These are phyloP conservation scores for Scaptomyza polygonia DNA, from an alignment of 2,888 invertebrate genomes.

Conservation along the genomic window DNA sequence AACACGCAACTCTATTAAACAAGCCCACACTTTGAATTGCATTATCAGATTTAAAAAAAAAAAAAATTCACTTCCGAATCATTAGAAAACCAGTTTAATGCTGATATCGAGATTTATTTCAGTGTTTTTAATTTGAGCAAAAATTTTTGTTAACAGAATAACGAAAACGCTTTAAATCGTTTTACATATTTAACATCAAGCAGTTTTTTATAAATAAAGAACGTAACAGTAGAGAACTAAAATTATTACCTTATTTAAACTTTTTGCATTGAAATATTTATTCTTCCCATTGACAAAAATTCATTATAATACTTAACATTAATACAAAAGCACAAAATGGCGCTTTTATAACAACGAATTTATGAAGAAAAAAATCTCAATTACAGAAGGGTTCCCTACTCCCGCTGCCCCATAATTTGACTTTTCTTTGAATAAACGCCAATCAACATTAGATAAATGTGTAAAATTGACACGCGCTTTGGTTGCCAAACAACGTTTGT, in stretches of 20 bases:
- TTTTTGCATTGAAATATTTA: too few relatives aligned
- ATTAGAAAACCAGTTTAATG: constrained; percentile 23
- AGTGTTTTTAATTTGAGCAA: background rate
- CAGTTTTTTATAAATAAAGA: too few relatives aligned
- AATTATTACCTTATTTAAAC: too few relatives aligned
- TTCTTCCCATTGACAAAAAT: too few relatives aligned
- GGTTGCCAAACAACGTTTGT: constrained; percentile 12
- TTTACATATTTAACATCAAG: too few relatives aligned
- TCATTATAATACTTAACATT: too few relatives aligned
- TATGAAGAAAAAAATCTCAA: background rate
- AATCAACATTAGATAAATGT: constrained; percentile 3
- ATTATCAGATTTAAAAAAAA: constrained; percentile 9
- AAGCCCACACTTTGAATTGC: constrained; percentile 22
- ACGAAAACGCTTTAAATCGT: background rate
- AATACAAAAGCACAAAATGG: too few relatives aligned
- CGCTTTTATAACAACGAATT: too few relatives aligned
- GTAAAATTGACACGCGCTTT: constrained; percentile 27
- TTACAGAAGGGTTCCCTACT: background rate
- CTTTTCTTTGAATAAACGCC: background rate
- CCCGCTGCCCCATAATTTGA: background rate
- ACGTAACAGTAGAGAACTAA: too few relatives aligned
- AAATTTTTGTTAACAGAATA: background rate
- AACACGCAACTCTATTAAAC: constrained; percentile 9
- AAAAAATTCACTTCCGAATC: constrained; percentile 6
- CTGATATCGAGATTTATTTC: background rate